Percentiles rank a stretch among this genome's conserved stretches.
These are phyloP conservation scores for Aquatica leii DNA, from an alignment of 2,888 invertebrate genomes.

Conservation along the genomic window DNA sequence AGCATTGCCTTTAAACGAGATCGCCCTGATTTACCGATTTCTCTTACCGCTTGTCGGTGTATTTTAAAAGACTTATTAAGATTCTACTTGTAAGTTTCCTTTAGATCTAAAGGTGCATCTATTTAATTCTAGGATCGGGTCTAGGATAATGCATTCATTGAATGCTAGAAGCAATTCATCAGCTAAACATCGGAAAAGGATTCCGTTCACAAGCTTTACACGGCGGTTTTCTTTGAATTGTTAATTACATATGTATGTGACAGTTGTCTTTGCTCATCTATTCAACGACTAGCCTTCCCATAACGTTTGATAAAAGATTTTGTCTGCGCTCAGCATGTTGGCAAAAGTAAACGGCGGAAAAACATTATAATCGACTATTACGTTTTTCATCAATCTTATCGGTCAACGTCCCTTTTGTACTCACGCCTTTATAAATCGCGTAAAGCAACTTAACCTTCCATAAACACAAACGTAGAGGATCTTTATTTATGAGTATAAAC, in stretches of 20 bases:
- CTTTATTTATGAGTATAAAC: slow-evolving; percentile 22
- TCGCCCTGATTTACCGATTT: slow-evolving; percentile 23
- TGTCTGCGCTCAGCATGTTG: neutral
- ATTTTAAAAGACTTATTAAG: slow-evolving; percentile 27
- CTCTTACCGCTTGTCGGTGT: slow-evolving; percentile 23
- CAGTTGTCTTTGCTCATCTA: slow-evolving; percentile 7
- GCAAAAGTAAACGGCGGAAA: neutral
- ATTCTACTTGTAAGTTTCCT: slow-evolving; percentile 21
- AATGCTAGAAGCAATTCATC: slow-evolving; percentile 27
- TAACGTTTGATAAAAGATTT: neutral
- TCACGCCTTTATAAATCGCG: slow-evolving; percentile 3
- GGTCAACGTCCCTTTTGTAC: slow-evolving; percentile 28
- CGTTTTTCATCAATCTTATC: slow-evolving; percentile 29
- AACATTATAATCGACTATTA: neutral
- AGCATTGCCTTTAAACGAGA: slow-evolving; percentile 16
- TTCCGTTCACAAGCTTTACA: slow-evolving; percentile 16
- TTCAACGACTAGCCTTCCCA: neutral
- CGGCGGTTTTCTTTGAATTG: slow-evolving; percentile 22
- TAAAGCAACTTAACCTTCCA: slow-evolving; percentile 15
- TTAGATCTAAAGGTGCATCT: slow-evolving; percentile 26
- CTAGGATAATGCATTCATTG: slow-evolving; percentile 30
- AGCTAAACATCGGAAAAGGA: slow-evolving; percentile 17
- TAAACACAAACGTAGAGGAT: slow-evolving; percentile 17
- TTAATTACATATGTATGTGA: slow-evolving; percentile 10
- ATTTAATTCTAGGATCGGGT: slow-evolving; percentile 25